Conservation (phyloP, 2,113 vertebrate genomes). For the Rhea pennata region DNA sequence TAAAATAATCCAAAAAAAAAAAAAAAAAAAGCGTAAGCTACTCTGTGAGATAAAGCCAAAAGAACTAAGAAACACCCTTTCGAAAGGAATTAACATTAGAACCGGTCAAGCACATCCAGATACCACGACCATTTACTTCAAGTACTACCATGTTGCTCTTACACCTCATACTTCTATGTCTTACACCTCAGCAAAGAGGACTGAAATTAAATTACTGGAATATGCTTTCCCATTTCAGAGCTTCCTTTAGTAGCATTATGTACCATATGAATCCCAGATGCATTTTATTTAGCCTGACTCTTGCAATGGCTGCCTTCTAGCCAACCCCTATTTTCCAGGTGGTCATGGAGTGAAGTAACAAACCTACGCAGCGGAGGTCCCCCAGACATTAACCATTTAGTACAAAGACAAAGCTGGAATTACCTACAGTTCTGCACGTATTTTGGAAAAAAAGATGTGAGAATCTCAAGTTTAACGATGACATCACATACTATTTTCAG, state of each 20-base stretch:
- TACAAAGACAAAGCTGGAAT: neutral
- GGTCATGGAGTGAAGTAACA: neutral
- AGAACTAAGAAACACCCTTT: neutral
- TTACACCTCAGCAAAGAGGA: neutral
- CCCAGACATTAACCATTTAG: rapidly evolving
- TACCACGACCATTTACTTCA: neutral
- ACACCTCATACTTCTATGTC: neutral
- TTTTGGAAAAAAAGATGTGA: neutral
- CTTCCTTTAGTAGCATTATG: neutral
- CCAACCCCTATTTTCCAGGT: neutral
- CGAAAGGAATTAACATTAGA: neutral
- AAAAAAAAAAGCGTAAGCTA: neutral
- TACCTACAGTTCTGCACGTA: neutral
- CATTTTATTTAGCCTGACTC: neutral
- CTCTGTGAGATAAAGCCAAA: neutral
- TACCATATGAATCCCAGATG: neutral
- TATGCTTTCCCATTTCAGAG: neutral
- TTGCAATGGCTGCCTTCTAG: neutral
- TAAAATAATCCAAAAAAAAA: neutral
- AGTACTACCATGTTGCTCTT: neutral
- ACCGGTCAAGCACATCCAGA: neutral
- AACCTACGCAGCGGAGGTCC: neutral
- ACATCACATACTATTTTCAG: neutral
- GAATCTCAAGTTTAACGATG: neutral
- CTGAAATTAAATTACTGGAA: neutral